A percentile compares a stretch with the other conserved stretches of the same genome.
Conservation (phyloP, 2,888 invertebrate genomes). For the Amphipyra berbera region DNA sequence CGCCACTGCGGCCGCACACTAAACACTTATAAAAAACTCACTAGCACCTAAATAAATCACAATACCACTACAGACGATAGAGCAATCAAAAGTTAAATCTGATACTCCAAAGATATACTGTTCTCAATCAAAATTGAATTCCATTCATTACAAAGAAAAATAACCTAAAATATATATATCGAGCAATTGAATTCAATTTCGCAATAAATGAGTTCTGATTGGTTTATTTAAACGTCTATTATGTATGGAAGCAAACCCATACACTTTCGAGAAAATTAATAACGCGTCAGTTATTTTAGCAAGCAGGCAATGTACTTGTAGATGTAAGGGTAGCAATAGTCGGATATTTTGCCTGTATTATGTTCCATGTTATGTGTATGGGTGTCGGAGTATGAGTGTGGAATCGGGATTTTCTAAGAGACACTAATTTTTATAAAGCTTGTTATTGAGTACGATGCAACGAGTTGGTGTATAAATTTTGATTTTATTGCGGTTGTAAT, state of each 20-base stretch:
- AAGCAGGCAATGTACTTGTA: conserved; percentile 1
- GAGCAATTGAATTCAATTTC: conserved; percentile 41
- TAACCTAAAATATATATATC: conserved; percentile 23
- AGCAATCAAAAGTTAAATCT: conserved; percentile 9
- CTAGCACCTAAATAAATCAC: background rate
- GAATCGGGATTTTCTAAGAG: conserved; percentile 8
- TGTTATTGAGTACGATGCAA: too few species aligned
- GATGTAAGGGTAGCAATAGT: background rate
- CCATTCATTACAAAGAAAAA: conserved; percentile 25
- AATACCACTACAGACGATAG: background rate
- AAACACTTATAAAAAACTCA: too few species aligned
- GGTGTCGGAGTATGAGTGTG: background rate
- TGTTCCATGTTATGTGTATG: background rate
- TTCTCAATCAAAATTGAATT: conserved; percentile 28
- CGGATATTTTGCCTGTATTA: conserved; percentile 9
- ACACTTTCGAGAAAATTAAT: conserved; percentile 50
- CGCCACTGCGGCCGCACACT: too few species aligned
- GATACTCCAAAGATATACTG: conserved; percentile 17
- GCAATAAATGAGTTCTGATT: conserved; percentile 43
- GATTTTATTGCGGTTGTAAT: too few species aligned
- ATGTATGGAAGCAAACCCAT: conserved; percentile 34
- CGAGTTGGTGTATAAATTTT: too few species aligned
- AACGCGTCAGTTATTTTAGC: conserved; percentile 39
- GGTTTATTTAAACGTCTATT: conserved; percentile 40
- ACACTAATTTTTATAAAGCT: background rate